These are phyloP conservation scores for Agrilus cyanescens DNA, from an alignment of 2,888 invertebrate species.

Conservation along the genomic window DNA sequence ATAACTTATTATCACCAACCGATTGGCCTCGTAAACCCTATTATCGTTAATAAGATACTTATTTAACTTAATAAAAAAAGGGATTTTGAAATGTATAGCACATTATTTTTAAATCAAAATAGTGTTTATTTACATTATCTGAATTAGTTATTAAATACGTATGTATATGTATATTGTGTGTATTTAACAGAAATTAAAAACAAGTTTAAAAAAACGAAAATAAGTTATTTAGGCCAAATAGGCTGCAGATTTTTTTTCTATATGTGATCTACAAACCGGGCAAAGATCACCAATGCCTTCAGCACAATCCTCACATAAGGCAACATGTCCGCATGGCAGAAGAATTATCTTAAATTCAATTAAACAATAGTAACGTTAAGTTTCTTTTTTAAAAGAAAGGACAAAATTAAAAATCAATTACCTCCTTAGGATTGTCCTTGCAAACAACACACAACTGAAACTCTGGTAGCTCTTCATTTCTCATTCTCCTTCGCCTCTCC, in stretches of 20 bases:
- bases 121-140: too few species aligned
- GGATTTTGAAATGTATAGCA: too few species aligned
- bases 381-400: conserved; percentile 5
- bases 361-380: conserved; percentile 5
- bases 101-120: too few species aligned
- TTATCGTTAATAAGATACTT: too few species aligned
- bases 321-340: conserved; percentile 83
- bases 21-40: conserved; percentile 44
- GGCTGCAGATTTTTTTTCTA: conserved; percentile 60
- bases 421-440: conserved; percentile 71
- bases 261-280: conserved; percentile 66
- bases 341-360: conserved; percentile 55
- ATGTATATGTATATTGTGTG: too few species aligned
- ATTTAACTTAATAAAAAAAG: too few species aligned
- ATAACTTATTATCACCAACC: conserved; percentile 35
- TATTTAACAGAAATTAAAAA: too few species aligned
- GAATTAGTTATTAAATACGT: too few species aligned
- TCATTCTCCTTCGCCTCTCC: conserved; percentile 50
- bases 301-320: conserved; percentile 75
- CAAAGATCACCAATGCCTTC: conserved; percentile 58
- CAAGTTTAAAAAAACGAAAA: too few species aligned
- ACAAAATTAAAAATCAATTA: conserved; percentile 22
- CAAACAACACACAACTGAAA: conserved; percentile 77
- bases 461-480: conserved; percentile 50
- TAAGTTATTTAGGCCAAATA: conserved; percentile 50